A percentile compares a stretch with the other conserved stretches of the same genome.
These are phyloP conservation scores for Smithornis capensis DNA, from an alignment of 2,113 vertebrate species.

Conservation along the genomic window DNA sequence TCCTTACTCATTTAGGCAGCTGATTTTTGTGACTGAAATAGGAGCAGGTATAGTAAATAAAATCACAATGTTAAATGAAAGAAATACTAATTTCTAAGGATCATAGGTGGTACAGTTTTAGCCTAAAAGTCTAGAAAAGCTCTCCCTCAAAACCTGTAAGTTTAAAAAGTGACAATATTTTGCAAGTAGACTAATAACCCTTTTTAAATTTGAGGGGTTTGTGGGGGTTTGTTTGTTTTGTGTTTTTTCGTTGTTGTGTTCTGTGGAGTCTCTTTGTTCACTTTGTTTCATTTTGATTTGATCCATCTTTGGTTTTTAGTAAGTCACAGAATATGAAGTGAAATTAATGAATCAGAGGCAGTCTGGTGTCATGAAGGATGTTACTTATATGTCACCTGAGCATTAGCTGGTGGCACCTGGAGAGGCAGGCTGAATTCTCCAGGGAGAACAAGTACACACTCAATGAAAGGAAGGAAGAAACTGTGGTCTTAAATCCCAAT, in stretches of 20 bases:
- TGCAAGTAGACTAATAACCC: neutral
- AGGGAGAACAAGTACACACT: neutral
- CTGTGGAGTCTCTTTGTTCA: too few species aligned
- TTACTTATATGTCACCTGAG: neutral
- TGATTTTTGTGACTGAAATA: neutral
- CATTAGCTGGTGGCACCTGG: neutral
- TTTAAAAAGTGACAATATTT: neutral
- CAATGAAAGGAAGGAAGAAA: neutral
- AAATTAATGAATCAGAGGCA: neutral
- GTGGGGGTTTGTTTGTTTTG: neutral
- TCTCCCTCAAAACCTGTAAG: neutral
- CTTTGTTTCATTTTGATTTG: neutral
- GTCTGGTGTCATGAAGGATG: neutral
- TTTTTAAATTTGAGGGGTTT: neutral
- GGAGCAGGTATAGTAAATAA: neutral
- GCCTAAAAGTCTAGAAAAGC: neutral
- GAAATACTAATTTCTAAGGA: neutral
- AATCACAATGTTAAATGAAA: neutral
- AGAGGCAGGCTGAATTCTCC: neutral
- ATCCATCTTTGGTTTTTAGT: neutral
- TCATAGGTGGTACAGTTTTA: neutral
- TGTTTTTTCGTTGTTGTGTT: neutral
- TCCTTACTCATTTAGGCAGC: neutral
- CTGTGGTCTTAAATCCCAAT: neutral
- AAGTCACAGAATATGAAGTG: neutral